Evolutionary conservation across 23 tunicate genomes (phyloP).

Genomic region (Phallusia fumigata): DNA sequence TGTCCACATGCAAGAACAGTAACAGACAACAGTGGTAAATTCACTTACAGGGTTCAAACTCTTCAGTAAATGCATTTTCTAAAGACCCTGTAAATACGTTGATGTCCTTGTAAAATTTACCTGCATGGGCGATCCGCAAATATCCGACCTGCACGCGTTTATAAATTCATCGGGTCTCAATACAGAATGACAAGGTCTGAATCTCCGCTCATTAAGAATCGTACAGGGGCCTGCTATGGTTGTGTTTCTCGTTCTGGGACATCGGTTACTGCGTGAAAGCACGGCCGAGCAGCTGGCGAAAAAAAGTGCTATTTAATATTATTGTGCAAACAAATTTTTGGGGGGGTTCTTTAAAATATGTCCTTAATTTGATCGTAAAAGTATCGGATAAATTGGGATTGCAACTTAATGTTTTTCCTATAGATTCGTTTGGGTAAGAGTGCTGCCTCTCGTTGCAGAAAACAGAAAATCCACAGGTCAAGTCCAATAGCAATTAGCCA

Average conservation of each 20-base stretch:
- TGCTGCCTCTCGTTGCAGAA: too few relatives aligned
- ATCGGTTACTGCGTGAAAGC: not conserved
- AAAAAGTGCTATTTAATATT: not conserved
- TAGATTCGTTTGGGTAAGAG: too few relatives aligned
- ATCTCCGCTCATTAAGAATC: slow-evolving; percentile 25
- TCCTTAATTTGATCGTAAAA: too few relatives aligned
- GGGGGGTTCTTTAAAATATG: too few relatives aligned
- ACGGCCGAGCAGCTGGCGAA: slow-evolving; percentile 72
- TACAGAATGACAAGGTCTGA: slow-evolving; percentile 56
- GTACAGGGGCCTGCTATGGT: not conserved
- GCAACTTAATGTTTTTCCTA: too few relatives aligned
- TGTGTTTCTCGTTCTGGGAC: not conserved
- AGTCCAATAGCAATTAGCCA: too few relatives aligned
- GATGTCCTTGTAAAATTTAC: slow-evolving; percentile 24
- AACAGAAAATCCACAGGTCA: too few relatives aligned
- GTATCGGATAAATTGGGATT: too few relatives aligned
- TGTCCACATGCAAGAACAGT: too few relatives aligned
- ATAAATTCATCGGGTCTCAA: slow-evolving; percentile 47
- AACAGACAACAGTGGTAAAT: not conserved
- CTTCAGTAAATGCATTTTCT: not conserved
- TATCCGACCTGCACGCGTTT: slow-evolving; percentile 62
- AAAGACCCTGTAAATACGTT: not conserved
- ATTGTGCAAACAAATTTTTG: too few relatives aligned
- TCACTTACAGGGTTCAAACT: not conserved
- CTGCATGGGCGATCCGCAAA: slow-evolving; percentile 72